Evolutionary conservation across 2,113 vertebrate species (phyloP), one percentile per base, ranked within the genome.

Genomic region (Zingel zingel): DNA sequence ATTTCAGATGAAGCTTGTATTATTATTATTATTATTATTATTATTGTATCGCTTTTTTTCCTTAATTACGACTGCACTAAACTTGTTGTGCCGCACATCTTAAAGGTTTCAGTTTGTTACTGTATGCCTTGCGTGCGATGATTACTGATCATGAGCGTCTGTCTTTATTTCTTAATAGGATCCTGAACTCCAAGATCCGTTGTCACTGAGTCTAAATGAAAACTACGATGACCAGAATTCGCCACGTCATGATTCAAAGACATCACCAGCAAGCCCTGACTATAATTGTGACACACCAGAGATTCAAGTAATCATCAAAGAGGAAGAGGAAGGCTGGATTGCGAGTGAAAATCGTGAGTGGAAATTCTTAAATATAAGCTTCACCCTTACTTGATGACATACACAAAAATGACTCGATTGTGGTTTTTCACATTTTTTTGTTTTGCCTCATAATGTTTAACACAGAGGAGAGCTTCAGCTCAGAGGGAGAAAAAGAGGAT

Each of bases 281-380:
- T 84, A 74, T 6, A 76, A 36, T 2, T 81, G 81, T 39, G 79
- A 90, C 39, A 77, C 68, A 10, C 81, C 91, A 76, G 90, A 88
- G 19, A 88, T 90, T 69, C 68, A 33, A 54, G 86, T 90, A 0
- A 74, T 90, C 81, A 93, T 88, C 56, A 90, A 91, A 89, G 91
- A 91, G 68, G 89, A 92, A 50, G 91, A 91, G 66, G 91, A 91
- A 4, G 64, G 84, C 71, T 92, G 91, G 89, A 89, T 77, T 78
- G 89, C 84, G 86, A 88, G 73, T 84, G 91, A 91, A 67, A 90
- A 88, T 69, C 11, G 91, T 92, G 89, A 92, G 91, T 90, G 62
- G 36, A 65, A 74, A 68, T 36, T 57, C 25, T 82, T 65, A 53
- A 80, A 79, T 66, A 73, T 39, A 51, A 48, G 23, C 71, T 39